These are phyloP conservation scores for Heteractis magnifica DNA, from an alignment of 92 coral and sea anemone genomes.

Conservation along the genomic window DNA sequence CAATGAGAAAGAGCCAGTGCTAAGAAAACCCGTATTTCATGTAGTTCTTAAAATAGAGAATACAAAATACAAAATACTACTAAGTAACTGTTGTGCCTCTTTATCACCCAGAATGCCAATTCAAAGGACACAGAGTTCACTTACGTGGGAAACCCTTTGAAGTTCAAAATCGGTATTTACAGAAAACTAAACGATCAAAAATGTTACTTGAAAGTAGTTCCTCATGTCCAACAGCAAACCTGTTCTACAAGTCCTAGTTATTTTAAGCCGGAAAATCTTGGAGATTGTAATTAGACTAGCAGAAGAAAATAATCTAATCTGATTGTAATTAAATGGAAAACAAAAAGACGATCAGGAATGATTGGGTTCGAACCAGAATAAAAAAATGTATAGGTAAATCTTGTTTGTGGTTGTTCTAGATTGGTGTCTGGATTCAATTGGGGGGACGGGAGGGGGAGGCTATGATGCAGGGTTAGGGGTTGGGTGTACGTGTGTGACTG, in stretches of 20 bases:
- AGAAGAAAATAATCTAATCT: not conserved
- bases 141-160: not conserved
- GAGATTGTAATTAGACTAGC: slow-evolving; percentile 9
- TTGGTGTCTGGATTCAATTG: too few relatives aligned
- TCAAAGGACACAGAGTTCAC: slow-evolving; percentile 27
- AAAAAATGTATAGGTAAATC: not conserved
- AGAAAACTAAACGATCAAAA: slow-evolving; percentile 3
- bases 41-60: too few relatives aligned
- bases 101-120: slow-evolving; percentile 1
- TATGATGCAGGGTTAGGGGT: too few relatives aligned
- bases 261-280: slow-evolving; percentile 16
- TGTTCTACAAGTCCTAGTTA: slow-evolving; percentile 21
- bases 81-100: too few relatives aligned
- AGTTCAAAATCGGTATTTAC: slow-evolving; percentile 8
- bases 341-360: not conserved
- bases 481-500: too few relatives aligned
- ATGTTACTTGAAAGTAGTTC: slow-evolving; percentile 18
- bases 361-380: not conserved
- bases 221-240: not conserved
- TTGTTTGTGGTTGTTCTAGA: not conserved
- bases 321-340: not conserved
- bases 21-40: too few relatives aligned
- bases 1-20: too few relatives aligned
- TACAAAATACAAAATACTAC: too few relatives aligned
- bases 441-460: too few relatives aligned